Percentiles rank a stretch among this genome's conserved stretches.
Conservation (phyloP, 1,140 invertebrate species). For the Linepithema humile region DNA sequence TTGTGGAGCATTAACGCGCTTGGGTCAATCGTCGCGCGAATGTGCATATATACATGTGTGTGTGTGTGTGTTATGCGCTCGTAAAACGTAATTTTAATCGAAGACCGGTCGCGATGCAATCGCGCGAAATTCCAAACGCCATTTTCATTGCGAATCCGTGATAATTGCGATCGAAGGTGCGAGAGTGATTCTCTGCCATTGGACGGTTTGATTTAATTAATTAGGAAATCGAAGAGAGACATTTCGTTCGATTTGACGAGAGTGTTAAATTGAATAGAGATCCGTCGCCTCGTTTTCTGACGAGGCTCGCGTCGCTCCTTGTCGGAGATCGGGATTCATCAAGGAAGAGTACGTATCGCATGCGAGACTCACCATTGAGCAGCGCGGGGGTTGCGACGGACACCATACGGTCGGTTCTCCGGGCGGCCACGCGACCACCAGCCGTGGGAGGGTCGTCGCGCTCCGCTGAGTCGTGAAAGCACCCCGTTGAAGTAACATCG, state of each 20-base stretch:
- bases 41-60: neutral
- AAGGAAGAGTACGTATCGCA: constrained; percentile 21
- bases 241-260: no score
- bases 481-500: constrained; percentile 45
- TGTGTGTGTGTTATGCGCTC: neutral
- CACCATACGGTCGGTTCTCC: constrained; percentile 72
- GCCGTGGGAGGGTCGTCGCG: constrained; percentile 71
- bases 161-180: no score
- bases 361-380: constrained; percentile 48
- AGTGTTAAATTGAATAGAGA: neutral
- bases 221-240: no score
- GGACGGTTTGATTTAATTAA: neutral
- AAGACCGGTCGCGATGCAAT: neutral
- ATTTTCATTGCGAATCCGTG: no score
- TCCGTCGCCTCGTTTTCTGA: neutral
- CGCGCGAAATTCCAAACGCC: neutral
- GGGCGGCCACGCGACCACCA: constrained; percentile 74
- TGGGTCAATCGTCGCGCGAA: constrained; percentile 43
- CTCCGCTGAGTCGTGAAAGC: constrained; percentile 76
- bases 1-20: constrained; percentile 52
- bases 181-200: no score
- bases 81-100: neutral
- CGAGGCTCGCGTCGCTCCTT: neutral
- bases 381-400: constrained; percentile 67
- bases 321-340: neutral